Base-by-base conservation (phyloP, 1,140 invertebrate species). In the Brachionus asplanchnoidis region DNA sequence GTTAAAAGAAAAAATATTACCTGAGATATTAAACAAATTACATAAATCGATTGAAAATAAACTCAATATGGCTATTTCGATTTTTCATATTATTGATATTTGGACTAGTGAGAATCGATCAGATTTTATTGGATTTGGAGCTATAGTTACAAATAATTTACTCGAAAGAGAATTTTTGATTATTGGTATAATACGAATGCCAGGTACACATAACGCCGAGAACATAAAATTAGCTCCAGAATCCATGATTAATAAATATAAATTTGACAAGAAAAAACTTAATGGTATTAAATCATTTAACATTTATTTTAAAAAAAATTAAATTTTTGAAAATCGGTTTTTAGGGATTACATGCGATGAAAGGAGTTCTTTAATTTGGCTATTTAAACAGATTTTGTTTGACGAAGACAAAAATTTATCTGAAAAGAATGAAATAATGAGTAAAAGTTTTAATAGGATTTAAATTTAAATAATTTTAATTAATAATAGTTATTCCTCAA, bases 41-140 rank as follows among this genome's bases (percentile, higher is more conserved):
- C 23, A 40, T 40, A 14, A n/a, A 11, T 12, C 12, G 23, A 73
- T 73, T 23, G 28, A 73, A 40, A 73, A 73, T 14, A 73, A 73
- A 40, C 23, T 73, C 14, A 36, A 73, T 40, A 42, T n/a, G 6
- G 17, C 28, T 36, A 40, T 23, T n/a, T n/a, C 32, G 32, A 40
- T 73, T 14, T 73, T 12, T n/a, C 40, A 40, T n/a, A 42, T 73
- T 14, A 40, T 36, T 14, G 68, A 73, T n/a, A 40, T 73, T 40
- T 73, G 68, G 68, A 73, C 68, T 14, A 73, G 40, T 40, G 40
- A 73, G 12, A 40, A 2, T 20, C 12, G 17, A 12, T n/a, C 40
- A 40, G 68, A 73, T 73, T 73, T 73, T 73, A 40, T 73, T n/a
- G 68, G 32, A 73, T 73, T 1, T 36, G 28, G 28, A 73, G 68